Base-by-base conservation (phyloP, 2,888 invertebrate genomes). In the Tuta absoluta region DNA sequence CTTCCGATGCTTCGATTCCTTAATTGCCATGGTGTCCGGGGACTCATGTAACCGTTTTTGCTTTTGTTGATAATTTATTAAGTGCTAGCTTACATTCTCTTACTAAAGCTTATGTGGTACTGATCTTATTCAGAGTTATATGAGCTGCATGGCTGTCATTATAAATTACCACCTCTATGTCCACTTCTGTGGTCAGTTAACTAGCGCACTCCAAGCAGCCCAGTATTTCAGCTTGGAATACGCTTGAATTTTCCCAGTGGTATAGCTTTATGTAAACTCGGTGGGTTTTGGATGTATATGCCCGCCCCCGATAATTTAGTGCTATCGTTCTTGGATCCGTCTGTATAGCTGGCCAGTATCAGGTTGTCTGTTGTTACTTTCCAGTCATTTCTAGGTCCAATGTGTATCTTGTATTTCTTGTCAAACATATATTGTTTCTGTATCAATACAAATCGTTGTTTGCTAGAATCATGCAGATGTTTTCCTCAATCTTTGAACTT, bases 391-490 rank as follows among this genome's bases (percentile, higher is more conserved):
- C n/a, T n/a, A n/a, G n/a, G n/a, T n/a, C n/a, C n/a, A n/a, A n/a
- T n/a, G n/a, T n/a, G n/a, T n/a, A n/a, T n/a, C n/a, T n/a, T n/a
- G n/a, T n/a, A n/a, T n/a, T n/a, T n/a, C n/a, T n/a, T n/a, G n/a
- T n/a, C n/a, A n/a, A n/a, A n/a, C n/a, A n/a, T n/a, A n/a, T 12
- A 45, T 45, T 45, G 45, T 45, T n/a, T 45, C 45, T 45, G 45
- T 45, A 45, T 45, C n/a, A 45, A 12, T n/a, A n/a, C n/a, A n/a
- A n/a, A 12, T 45, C 45, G 45, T 45, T 45, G n/a, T n/a, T 14
- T 45, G 45, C n/a, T 3, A 45, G 12, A n/a, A 45, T 45, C 45
- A 45, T 45, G 8, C 8, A 11, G 14, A 45, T 11, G 12, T 45
- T 45, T 12, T n/a, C 12, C 45, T 12, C 45, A 7, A 33, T 7